phyloP scores from a whole-genome alignment of 2,888 invertebrate species.

The Melolontha melolontha region DNA sequence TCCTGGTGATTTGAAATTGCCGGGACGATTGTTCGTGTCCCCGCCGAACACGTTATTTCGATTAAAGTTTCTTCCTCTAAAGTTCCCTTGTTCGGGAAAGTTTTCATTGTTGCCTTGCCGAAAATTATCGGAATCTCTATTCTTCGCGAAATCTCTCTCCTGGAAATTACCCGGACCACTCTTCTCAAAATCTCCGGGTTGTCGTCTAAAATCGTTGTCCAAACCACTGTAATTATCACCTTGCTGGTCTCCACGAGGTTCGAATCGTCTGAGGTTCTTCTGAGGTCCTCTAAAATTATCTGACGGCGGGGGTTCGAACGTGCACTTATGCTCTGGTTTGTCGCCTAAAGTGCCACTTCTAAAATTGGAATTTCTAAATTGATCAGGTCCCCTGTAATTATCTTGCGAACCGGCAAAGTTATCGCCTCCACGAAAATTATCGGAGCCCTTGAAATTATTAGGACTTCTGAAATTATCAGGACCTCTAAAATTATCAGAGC shows the following conservation, averaged over 20 bases:
- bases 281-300: slow-evolving; percentile 33
- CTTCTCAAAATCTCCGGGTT: slow-evolving; percentile 13
- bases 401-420: slow-evolving; percentile 16
- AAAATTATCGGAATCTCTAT: slow-evolving; percentile 5
- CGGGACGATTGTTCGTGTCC: not conserved
- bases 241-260: slow-evolving; percentile 19
- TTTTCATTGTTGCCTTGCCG: not conserved
- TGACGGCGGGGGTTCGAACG: slow-evolving; percentile 22
- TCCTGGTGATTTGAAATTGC: slow-evolving; percentile 14
- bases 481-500: slow-evolving; percentile 21
- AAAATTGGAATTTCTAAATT: slow-evolving; percentile 10
- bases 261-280: slow-evolving; percentile 9
- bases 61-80: slow-evolving; percentile 21
- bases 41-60: not conserved
- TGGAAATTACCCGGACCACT: slow-evolving; percentile 4
- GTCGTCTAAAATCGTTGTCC: slow-evolving; percentile 13
- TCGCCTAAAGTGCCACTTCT: slow-evolving; percentile 36
- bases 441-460: slow-evolving; percentile 36
- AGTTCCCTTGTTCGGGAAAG: slow-evolving; percentile 18
- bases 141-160: slow-evolving; percentile 21
- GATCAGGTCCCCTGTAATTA: slow-evolving; percentile 41
- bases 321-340: slow-evolving; percentile 12
- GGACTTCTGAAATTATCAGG: slow-evolving; percentile 46
- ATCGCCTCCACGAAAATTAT: slow-evolving; percentile 7
- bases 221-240: slow-evolving; percentile 41